Evolutionary conservation across 2,888 invertebrate species (phyloP), one percentile per base, ranked within the genome.

Genomic region (Blomia tropicalis): DNA sequence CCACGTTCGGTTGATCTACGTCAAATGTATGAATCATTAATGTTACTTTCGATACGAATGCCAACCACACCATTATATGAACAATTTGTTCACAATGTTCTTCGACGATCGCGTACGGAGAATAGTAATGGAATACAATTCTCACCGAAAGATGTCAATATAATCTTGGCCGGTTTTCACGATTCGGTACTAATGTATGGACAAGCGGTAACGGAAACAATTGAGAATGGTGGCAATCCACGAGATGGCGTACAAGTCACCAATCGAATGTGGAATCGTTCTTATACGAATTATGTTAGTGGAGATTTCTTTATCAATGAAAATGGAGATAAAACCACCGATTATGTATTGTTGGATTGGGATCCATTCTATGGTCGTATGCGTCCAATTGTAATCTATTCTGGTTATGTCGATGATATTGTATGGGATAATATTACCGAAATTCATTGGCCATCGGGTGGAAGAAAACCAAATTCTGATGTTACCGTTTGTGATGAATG

Each of bases 121-220:
- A 65, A 59, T 27, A 59, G 43, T 22, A 60, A 29, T 14, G 30
- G 30, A 14, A n/a, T n/a, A n/a, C n/a, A n/a, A n/a, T 63, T 60
- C 25, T 23, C 29, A 5, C 11, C 4, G 25, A 32, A 70, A 1
- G 67, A 85, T 84, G 84, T 87, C 1, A 87, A 87, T 72, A 87
- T 87, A 73, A 87, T 88, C 70, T 83, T 87, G 68, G 87, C 87
- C 0, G 87, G 87, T 0, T 88, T 88, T 72, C 87, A 87, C 73
- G 88, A 88, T 69, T 87, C 87, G 0, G 87, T 88, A 4, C 83
- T 84, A 70, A 74, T 88, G 44, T 76, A 87, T 66, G 87, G 87
- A 0, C 85, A 87, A 82, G 87, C 87, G 0, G 72, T 88, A 60
- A 87, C 87, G 71, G 87, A 87, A 73, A 87, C 87, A 0, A 73